These are phyloP conservation scores for Orycteropus afer DNA, from an alignment of 2,113 vertebrate genomes.

Conservation along the genomic window DNA sequence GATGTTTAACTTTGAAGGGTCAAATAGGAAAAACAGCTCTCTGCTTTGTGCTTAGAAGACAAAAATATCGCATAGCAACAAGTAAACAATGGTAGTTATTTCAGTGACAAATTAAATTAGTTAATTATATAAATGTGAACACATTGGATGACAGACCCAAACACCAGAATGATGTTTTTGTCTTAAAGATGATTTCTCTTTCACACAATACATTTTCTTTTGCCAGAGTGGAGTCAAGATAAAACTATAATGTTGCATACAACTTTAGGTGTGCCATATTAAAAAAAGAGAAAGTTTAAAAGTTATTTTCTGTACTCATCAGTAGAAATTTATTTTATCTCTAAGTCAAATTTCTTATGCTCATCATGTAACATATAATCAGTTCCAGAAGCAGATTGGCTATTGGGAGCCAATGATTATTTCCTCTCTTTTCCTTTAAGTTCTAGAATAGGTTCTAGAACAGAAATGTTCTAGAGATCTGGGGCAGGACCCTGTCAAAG, in stretches of 20 bases:
- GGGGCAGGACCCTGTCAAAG: neutral
- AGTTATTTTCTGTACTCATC: neutral
- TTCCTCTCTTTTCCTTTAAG: neutral
- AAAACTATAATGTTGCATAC: neutral
- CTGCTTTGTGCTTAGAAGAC: neutral
- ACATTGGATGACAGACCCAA: conserved; percentile 11
- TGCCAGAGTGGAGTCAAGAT: neutral
- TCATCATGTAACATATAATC: neutral
- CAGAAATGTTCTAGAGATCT: neutral
- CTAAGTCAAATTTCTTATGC: neutral
- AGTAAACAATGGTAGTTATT: neutral
- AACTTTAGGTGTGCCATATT: neutral
- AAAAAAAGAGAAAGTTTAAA: neutral
- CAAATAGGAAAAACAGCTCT: neutral
- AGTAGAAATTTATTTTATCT: neutral
- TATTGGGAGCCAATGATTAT: neutral
- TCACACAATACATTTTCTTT: conserved; percentile 7
- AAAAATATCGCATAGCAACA: neutral
- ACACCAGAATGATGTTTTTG: conserved; percentile 23
- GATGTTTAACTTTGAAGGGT: neutral
- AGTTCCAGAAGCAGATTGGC: neutral
- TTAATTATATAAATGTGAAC: neutral
- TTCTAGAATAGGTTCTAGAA: neutral
- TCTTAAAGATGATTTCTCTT: conserved; percentile 43
- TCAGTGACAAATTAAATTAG: conserved; percentile 26